Evolutionary conservation across 1,140 invertebrate genomes (phyloP), one percentile per base, ranked within the genome.

Genomic region (Drosophila kikkawai): DNA sequence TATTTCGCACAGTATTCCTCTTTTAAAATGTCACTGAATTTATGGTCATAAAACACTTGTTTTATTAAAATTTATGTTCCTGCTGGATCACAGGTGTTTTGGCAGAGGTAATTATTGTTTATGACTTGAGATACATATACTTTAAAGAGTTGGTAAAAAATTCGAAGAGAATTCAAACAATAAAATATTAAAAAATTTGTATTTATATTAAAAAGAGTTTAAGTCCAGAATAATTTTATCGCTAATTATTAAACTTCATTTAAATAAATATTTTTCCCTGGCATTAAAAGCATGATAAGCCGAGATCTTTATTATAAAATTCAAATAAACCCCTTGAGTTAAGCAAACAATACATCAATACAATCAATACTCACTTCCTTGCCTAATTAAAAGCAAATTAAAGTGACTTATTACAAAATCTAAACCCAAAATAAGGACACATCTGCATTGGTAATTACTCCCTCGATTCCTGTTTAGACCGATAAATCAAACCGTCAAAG

Each of bases 401-500:
- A 39, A 56, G 36, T 19, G 34, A 39, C 5, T 39, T 11, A 26
- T 39, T 39, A 37, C 51, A 5, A 7, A 39, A 37, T 3, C 1
- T 17, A 37, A 37, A 13, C 5, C 13, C 2, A 22, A 22, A 19
- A 55, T 37, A 22, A 22, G 12, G 13, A 37, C 36, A 11, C 13
- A 42, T 15, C 36, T 57, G 36, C 34, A 41, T 26, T 41, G 3
- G 36, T 41, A 57, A 57, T 57, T 57, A n/a, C 36, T 57, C 36
- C 13, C 53, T 15, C 2, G 13, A 59, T 41, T 32, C 22, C n/a
- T 56, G 22, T 63, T 63, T 39, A 26, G n/a, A 15, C 29, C 15
- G 29, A 32, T 60, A 15, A 44, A 61, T 44, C 7, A 36, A 41
- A 6, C 57, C 57, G 41, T 63, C 32, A 64, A 37, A 47, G 58